Conservation (phyloP, 1,140 invertebrate genomes). For the Oncopeltus fasciatus region DNA sequence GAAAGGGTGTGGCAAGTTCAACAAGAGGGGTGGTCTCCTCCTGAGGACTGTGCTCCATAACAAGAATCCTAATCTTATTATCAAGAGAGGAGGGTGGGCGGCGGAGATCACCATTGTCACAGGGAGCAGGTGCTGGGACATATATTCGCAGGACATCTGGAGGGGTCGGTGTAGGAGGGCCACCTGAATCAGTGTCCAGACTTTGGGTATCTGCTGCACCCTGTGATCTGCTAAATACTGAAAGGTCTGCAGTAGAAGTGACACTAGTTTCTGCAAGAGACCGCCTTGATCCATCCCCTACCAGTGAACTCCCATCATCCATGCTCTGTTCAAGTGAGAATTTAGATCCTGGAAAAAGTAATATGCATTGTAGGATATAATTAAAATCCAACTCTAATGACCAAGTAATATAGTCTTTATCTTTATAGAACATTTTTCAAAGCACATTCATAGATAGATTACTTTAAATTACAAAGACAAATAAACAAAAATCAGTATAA, state of each 20-base stretch:
- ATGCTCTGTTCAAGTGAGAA: conserved; percentile 51
- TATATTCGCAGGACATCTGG: conserved; percentile 57
- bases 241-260: conserved; percentile 65
- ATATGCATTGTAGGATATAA: too few relatives aligned
- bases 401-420: too few relatives aligned
- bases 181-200: conserved; percentile 40
- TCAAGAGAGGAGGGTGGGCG: conserved; percentile 16
- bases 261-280: conserved; percentile 69
- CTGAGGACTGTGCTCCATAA: conserved; percentile 19
- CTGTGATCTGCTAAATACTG: conserved; percentile 59
- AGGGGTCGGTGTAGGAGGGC: conserved; percentile 42
- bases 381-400: too few relatives aligned
- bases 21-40: conserved; percentile 21
- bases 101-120: conserved; percentile 18
- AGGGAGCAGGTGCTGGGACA: conserved; percentile 40
- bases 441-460: too few relatives aligned
- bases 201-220: conserved; percentile 56
- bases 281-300: conserved; percentile 48
- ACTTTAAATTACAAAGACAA: too few relatives aligned
- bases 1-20: conserved; percentile 19
- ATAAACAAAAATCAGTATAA: too few relatives aligned
- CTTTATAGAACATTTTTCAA: too few relatives aligned
- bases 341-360: conserved; percentile 41
- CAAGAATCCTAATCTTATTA: conserved; percentile 22
- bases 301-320: conserved; percentile 46